Evolutionary conservation across 1,140 invertebrate species (phyloP).

Genomic region (Leptestheria dahalacensis): DNA sequence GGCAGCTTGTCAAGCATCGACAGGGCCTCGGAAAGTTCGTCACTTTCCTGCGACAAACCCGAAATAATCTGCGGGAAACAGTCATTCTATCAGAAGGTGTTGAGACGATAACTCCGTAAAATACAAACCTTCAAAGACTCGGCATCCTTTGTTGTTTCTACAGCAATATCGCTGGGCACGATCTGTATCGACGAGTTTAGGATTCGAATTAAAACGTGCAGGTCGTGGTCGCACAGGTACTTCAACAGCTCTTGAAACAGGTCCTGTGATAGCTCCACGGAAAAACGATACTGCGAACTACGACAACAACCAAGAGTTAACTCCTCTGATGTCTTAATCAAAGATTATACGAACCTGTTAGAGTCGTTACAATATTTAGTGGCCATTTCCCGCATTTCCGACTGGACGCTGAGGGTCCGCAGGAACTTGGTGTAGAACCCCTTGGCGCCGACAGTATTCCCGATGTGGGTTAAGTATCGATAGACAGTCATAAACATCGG

Average conservation of each 20-base stretch:
- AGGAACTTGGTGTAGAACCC: background rate
- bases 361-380: background rate
- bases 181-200: background rate
- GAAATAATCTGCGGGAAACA: background rate
- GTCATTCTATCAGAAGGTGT: background rate
- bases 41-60: background rate
- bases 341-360: background rate
- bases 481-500: background rate
- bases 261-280: background rate
- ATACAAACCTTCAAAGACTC: background rate
- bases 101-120: background rate
- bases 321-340: background rate
- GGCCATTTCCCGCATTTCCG: slow-evolving; percentile 4
- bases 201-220: background rate
- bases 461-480: background rate
- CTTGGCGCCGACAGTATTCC: background rate
- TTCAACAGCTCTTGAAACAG: background rate
- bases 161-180: background rate
- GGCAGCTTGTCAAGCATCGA: background rate
- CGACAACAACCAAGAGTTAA: background rate
- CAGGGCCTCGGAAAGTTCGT: background rate
- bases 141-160: background rate
- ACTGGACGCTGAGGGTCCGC: background rate
- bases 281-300: background rate
- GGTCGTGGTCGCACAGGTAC: background rate